Evolutionary conservation across 2,113 vertebrate genomes (phyloP).

Genomic region (Cyprinodon variegatus): DNA sequence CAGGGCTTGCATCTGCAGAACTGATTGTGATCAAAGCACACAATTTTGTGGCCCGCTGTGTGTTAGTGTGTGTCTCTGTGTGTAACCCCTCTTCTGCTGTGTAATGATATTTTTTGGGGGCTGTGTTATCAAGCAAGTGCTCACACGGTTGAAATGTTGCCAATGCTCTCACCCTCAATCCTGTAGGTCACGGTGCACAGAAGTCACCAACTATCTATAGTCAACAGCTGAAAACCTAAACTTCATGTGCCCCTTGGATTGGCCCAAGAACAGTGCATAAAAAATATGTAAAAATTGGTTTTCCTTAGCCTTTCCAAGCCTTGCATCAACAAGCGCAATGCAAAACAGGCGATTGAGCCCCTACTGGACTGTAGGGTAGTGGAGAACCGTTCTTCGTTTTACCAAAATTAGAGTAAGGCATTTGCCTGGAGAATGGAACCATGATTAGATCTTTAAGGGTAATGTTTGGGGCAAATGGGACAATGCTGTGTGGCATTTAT

Average conservation of each 20-base stretch:
- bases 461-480: neutral
- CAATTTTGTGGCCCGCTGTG: constrained; percentile 34
- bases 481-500: neutral
- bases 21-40: constrained; percentile 60
- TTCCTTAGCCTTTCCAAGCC: neutral
- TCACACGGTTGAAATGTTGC: constrained; percentile 66
- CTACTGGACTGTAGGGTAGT: neutral
- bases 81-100: neutral
- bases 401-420: neutral
- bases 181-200: neutral
- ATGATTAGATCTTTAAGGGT: neutral
- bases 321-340: neutral
- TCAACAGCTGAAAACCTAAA: neutral
- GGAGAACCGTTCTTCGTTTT: too few species aligned
- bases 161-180: constrained; percentile 54
- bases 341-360: neutral
- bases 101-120: neutral
- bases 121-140: constrained; percentile 46
- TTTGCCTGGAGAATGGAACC: too few species aligned
- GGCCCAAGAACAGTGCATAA: neutral
- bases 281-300: neutral
- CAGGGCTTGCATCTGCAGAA: constrained; percentile 67
- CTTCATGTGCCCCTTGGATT: neutral
- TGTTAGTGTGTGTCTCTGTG: constrained; percentile 5
- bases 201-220: neutral